A percentile compares a stretch with the other conserved stretches of the same genome.
These are phyloP conservation scores for Melanostoma mellinum DNA, from an alignment of 2,888 invertebrate species.

Conservation along the genomic window DNA sequence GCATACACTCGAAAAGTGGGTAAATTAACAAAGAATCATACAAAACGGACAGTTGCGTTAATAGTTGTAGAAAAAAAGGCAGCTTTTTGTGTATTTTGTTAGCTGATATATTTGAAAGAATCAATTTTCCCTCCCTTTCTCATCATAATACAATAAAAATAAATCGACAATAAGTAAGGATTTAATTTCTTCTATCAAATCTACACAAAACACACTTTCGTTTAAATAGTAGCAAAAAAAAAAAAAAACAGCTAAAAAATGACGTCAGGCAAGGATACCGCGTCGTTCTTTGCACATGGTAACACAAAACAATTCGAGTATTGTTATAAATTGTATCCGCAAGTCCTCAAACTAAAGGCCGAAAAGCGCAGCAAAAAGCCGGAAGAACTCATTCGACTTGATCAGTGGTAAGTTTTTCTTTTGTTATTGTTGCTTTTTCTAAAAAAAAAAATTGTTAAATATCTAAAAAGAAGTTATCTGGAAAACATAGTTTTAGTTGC, in stretches of 20 bases:
- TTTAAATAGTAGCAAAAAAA: not conserved
- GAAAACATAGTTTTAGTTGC: too few species aligned
- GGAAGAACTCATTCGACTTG: slow-evolving; percentile 96
- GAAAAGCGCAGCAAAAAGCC: slow-evolving; percentile 95
- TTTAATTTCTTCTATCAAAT: not conserved
- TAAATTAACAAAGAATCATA: slow-evolving; percentile 4
- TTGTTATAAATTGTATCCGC: slow-evolving; percentile 94
- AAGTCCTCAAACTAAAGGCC: slow-evolving; percentile 94
- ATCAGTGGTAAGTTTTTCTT: slow-evolving; percentile 91
- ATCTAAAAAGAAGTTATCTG: too few species aligned
- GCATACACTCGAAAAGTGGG: not conserved
- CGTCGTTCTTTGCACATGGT: slow-evolving; percentile 96
- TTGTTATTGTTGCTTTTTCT: slow-evolving; percentile 10
- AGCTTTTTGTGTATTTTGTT: slow-evolving; percentile 20
- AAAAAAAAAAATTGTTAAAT: not conserved
- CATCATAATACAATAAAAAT: not conserved
- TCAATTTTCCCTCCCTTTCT: not conserved
- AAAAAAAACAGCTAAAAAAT: slow-evolving; percentile 83
- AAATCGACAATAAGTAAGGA: not conserved
- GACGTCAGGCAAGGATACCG: slow-evolving; percentile 94
- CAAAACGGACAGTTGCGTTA: not conserved
- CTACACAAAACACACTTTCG: not conserved
- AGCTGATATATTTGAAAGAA: not conserved
- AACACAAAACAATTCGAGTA: slow-evolving; percentile 86
- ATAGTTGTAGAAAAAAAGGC: not conserved